Evolutionary conservation across 2,113 vertebrate species (phyloP).

Genomic region (Poecile atricapillus): DNA sequence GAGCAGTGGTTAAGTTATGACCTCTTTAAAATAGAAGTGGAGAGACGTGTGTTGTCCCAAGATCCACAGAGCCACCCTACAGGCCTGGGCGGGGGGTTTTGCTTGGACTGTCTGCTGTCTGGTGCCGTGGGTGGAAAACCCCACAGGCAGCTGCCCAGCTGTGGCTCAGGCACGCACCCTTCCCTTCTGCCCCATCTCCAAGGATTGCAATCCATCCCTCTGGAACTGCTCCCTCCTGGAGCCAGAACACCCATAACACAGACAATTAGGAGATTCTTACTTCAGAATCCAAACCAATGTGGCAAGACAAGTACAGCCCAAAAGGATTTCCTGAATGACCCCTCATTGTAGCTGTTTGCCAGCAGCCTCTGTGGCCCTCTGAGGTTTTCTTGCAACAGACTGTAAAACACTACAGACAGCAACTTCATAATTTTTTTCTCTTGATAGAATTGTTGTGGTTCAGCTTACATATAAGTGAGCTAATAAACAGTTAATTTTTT

Average conservation of each 20-base stretch:
- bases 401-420: background rate
- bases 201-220: no score
- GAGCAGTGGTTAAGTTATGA: background rate
- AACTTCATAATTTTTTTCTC: background rate
- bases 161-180: rapidly evolving
- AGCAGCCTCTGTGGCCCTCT: background rate
- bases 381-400: background rate
- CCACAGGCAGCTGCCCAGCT: rapidly evolving
- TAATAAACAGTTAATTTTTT: background rate
- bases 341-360: background rate
- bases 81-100: background rate
- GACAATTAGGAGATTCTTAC: background rate
- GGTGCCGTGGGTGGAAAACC: background rate
- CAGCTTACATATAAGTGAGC: background rate
- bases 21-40: background rate
- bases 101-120: background rate
- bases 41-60: background rate
- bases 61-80: background rate
- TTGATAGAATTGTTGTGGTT: background rate
- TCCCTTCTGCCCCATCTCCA: rapidly evolving
- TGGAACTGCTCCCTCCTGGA: rapidly evolving
- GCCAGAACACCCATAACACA: rapidly evolving
- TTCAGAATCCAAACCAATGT: background rate
- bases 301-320: rapidly evolving
- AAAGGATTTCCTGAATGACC: background rate